Percentiles rank a stretch among this genome's conserved stretches.
phyloP scores from a whole-genome alignment of 2,797 vertebrate genomes.

The Smutsia temminckii region DNA sequence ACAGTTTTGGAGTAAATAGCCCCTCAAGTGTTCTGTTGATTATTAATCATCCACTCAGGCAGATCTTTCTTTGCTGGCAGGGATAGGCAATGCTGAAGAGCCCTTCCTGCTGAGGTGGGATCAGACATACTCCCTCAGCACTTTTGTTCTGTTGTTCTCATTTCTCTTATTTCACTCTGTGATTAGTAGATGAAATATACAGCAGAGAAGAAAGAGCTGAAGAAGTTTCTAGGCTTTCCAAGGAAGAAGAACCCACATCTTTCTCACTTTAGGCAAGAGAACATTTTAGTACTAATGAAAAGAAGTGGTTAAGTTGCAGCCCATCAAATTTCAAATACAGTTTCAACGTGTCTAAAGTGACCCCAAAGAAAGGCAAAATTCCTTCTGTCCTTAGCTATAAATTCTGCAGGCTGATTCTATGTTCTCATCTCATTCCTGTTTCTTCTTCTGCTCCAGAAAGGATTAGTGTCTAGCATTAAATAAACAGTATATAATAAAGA shows the following conservation, averaged over 20 bases:
- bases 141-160: not conserved
- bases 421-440: constrained; percentile 19
- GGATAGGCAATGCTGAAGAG: not conserved
- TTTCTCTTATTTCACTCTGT: constrained; percentile 16
- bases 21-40: not conserved
- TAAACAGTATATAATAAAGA: constrained; percentile 55
- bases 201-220: constrained; percentile 56
- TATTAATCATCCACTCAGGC: not conserved
- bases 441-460: not conserved
- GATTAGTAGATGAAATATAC: constrained; percentile 2
- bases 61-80: not conserved
- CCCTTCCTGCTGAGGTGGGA: not conserved
- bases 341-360: constrained; percentile 45
- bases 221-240: constrained; percentile 45
- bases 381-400: constrained; percentile 5
- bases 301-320: constrained; percentile 46
- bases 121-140: not conserved
- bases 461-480: constrained; percentile 48
- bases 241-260: constrained; percentile 3
- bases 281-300: constrained; percentile 29
- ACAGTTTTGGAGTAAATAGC: not conserved
- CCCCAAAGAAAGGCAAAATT: constrained; percentile 46
- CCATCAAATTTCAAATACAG: constrained; percentile 50
- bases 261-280: not conserved
- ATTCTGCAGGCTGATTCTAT: constrained; percentile 23